Conservation (phyloP, 2,113 vertebrate genomes). For the Parotia lawesii region DNA sequence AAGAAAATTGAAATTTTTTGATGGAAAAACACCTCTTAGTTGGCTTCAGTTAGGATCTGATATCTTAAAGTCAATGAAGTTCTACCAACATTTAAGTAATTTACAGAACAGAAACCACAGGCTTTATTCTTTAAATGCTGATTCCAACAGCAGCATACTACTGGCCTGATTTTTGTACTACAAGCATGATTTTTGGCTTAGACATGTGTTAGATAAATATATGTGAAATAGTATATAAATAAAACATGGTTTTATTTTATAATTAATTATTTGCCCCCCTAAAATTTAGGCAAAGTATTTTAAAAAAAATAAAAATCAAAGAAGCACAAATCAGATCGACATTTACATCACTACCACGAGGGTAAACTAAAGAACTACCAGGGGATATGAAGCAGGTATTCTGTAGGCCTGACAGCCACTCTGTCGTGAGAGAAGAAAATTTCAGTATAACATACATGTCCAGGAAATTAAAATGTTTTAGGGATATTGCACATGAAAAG, state of each 20-base stretch:
- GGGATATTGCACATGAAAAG: conserved; percentile 19
- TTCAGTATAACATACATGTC: neutral
- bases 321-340: neutral
- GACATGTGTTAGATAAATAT: neutral
- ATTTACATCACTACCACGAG: neutral
- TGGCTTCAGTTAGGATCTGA: neutral
- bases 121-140: neutral
- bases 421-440: neutral
- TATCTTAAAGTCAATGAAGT: neutral
- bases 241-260: neutral
- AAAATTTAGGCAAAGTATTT: neutral
- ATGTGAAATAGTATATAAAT: neutral
- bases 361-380: neutral
- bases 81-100: neutral
- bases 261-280: neutral
- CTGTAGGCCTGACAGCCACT: neutral
- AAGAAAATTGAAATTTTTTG: neutral
- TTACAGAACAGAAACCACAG: neutral
- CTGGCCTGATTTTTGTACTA: neutral
- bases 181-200: neutral
- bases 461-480: conserved; percentile 2
- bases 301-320: neutral
- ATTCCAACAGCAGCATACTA: neutral
- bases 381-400: neutral
- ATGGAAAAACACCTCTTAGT: neutral